Evolutionary conservation across 2,113 vertebrate species (phyloP), one percentile per base, ranked within the genome.

Genomic region (Orthonyx spaldingii): DNA sequence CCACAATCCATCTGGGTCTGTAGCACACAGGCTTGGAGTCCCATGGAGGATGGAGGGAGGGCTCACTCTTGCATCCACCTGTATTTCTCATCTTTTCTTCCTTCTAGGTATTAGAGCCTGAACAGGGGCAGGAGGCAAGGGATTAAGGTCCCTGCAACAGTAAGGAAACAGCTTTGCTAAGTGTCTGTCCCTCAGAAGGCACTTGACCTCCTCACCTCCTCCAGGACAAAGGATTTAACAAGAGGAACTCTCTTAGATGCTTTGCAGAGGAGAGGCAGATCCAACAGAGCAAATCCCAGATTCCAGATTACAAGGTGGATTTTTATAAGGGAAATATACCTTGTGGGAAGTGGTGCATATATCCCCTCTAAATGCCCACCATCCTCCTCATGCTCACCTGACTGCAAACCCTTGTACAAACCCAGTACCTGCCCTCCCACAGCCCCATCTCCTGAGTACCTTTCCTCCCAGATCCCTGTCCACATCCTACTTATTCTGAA

Each of bases 211-310:
- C 68, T 85, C 65, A 79, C 10, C 26, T 68, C 10, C 49, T 42
- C 63, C 27, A 52, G 53, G 41, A 44, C 33, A 69, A 44, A 42
- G 33, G 37, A 80, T 84, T 83, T 71, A 72, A 69, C 12, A 80
- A 44, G 53, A 33, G 69, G 53, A 80, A 39, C 35, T 64, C 39
- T 59, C 61, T 79, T 39, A 44, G 35, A 30, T 27, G 30, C 24
- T 86, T 80, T 77, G 41, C 44, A 76, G 68, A 89, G 37, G 28
- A 64, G 16, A 68, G 8, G 44, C 27, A 64, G 66, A 50, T 76
- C 42, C 66, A 76, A 30, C n/a, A 80, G 33, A 83, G 53, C 26
- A 91, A 91, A 93, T 84, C 30, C 33, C 53, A 86, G 18, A 61
- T 91, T 91, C 22, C 39, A 37, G 47, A 63, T 72, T 72, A 37